Base-by-base conservation (phyloP, 2,888 invertebrate genomes). In the Pachliopta kotzebuea region DNA sequence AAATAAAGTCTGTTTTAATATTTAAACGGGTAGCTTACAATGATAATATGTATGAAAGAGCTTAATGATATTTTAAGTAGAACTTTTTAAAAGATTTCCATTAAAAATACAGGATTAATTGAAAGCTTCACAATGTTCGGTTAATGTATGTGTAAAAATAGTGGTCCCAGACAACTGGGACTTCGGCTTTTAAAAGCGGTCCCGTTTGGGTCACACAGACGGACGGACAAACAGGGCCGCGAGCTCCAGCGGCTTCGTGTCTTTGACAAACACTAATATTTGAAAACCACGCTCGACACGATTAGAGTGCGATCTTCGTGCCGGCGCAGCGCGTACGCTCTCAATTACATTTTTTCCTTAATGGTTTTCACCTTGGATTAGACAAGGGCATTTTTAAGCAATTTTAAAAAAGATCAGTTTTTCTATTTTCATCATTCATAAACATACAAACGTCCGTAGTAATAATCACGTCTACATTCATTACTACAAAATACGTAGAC, bases 181-280 rank as follows among this genome's bases (percentile, higher is more conserved):
- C n/a, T n/a, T n/a, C n/a, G n/a, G n/a, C n/a, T n/a, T n/a, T 62
- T 68, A 69, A 72, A 74, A 71, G 68, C 70, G 69, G 74, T n/a
- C 72, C 76, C 79, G 83, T 81, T 81, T 78, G 79, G 80, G 71
- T 73, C 73, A 73, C 70, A 76, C 75, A 72, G 74, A 76, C 75
- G 76, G 70, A 73, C 72, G 74, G 73, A 74, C 77, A 73, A 66
- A 68, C 69, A 70, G 54, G 50, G 52, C 62, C 26, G 60, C 56
- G 56, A 63, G 66, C 66, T 56, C 68, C 68, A 72, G 62, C 76
- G 79, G 77, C 77, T 83, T 79, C 80, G 84, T 84, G 88, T 90
- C 90, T 90, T 89, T 89, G 87, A 76, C 90, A 89, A 90, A 89
- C 85, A 89, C 86, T 84, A 90, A 90, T 89, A 89, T 90, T 90